A percentile compares a stretch with the other conserved stretches of the same genome.
These are phyloP conservation scores for Xiphias gladius DNA, from an alignment of 2,113 vertebrate species.

Conservation along the genomic window DNA sequence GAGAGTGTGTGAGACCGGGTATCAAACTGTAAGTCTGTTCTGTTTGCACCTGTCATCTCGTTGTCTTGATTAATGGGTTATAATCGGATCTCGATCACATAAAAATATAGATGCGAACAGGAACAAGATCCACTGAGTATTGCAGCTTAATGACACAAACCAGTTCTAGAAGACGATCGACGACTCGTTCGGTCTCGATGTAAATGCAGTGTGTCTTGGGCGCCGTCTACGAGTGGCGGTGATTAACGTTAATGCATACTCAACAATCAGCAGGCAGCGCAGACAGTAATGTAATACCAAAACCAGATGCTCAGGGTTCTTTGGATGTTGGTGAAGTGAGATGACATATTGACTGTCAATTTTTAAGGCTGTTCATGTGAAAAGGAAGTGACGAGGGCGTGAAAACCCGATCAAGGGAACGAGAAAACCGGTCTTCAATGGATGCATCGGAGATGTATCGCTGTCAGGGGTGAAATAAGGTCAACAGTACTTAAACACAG, in stretches of 20 bases:
- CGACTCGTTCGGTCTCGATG: background rate
- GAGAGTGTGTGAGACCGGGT: background rate
- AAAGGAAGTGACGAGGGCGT: too few species aligned
- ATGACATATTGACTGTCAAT: background rate
- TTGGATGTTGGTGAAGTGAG: background rate
- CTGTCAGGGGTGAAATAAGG: too few species aligned
- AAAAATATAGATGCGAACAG: background rate
- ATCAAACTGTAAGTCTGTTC: background rate
- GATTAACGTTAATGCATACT: too few species aligned
- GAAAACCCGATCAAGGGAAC: too few species aligned
- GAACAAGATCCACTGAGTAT: background rate
- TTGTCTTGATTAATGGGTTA: background rate
- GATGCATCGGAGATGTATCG: too few species aligned
- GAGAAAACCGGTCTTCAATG: too few species aligned
- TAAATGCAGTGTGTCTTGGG: background rate
- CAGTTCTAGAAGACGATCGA: background rate
- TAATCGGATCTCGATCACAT: background rate
- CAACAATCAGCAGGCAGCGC: too few species aligned
- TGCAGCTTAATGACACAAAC: background rate
- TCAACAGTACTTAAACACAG: too few species aligned
- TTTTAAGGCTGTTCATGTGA: too few species aligned
- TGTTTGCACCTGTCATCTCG: background rate
- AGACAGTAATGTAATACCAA: too few species aligned
- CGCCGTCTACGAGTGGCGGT: too few species aligned
- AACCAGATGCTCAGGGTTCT: too few species aligned